A percentile compares a stretch with the other conserved stretches of the same genome.
These are phyloP conservation scores for Holothuria leucospilota DNA, from an alignment of 53 echinoderm and acorn worm genomes.

Conservation along the genomic window DNA sequence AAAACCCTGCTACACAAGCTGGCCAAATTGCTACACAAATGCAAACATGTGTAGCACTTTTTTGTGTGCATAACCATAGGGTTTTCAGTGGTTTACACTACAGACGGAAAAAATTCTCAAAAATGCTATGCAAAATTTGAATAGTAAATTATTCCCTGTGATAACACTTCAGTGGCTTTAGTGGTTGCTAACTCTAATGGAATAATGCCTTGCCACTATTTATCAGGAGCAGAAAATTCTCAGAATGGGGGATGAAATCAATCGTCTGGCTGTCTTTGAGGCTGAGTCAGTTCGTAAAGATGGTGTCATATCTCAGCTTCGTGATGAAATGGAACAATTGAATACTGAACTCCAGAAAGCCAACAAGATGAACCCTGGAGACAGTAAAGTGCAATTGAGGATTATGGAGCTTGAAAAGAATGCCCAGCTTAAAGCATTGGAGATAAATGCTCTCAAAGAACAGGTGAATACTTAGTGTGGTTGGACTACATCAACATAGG, in stretches of 20 bases:
- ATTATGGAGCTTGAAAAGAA: slow-evolving; percentile 83
- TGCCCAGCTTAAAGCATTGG: slow-evolving; percentile 81
- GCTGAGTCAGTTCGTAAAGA: slow-evolving; percentile 94
- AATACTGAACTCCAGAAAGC: slow-evolving; percentile 62
- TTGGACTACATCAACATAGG: too few relatives aligned
- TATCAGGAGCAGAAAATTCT: slow-evolving; percentile 83
- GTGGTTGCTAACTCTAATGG: too few relatives aligned
- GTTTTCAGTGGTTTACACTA: too few relatives aligned
- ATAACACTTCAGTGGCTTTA: too few relatives aligned
- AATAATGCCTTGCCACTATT: too few relatives aligned
- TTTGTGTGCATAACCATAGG: too few relatives aligned
- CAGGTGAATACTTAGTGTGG: slow-evolving; percentile 64
- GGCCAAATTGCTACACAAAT: too few relatives aligned
- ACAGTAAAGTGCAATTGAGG: slow-evolving; percentile 62
- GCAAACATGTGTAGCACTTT: too few relatives aligned
- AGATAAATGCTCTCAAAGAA: slow-evolving; percentile 89
- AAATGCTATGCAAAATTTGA: too few relatives aligned
- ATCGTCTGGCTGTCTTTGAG: slow-evolving; percentile 92
- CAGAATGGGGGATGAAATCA: slow-evolving; percentile 98
- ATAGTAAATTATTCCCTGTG: too few relatives aligned
- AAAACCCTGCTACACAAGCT: too few relatives aligned
- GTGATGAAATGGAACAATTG: slow-evolving; percentile 78
- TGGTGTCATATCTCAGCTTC: slow-evolving; percentile 83
- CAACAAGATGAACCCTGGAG: slow-evolving; percentile 46
- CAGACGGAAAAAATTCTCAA: too few relatives aligned